Evolutionary conservation across 2,888 invertebrate genomes (phyloP).

Genomic region (Atrina japonica): DNA sequence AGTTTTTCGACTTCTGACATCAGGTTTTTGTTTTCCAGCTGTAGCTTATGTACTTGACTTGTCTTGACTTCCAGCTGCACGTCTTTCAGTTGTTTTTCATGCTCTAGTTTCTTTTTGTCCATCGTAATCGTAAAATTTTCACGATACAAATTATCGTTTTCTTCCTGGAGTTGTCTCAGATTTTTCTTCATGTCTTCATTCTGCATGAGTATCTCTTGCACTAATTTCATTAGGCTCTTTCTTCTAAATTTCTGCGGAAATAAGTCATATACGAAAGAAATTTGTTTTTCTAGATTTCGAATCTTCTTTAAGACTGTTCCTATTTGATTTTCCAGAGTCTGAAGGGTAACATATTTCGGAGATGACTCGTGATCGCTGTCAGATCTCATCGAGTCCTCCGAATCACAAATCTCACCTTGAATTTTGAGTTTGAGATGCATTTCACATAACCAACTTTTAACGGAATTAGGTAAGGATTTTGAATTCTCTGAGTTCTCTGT

Average conservation of each 20-base stretch:
- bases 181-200: slow-evolving; percentile 21
- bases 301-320: slow-evolving; percentile 10
- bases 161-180: slow-evolving; percentile 25
- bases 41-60: slow-evolving; percentile 48
- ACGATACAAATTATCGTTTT: slow-evolving; percentile 32
- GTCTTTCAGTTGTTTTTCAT: slow-evolving; percentile 33
- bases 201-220: slow-evolving; percentile 24
- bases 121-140: slow-evolving; percentile 37
- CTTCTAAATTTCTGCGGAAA: slow-evolving; percentile 24
- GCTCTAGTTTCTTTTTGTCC: slow-evolving; percentile 29
- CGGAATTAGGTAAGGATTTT: not conserved
- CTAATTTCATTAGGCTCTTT: slow-evolving; percentile 16
- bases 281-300: slow-evolving; percentile 25
- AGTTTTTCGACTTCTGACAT: slow-evolving; percentile 49
- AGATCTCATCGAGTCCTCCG: not conserved
- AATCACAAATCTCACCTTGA: not conserved
- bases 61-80: slow-evolving; percentile 46
- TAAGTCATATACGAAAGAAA: slow-evolving; percentile 26
- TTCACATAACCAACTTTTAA: slow-evolving; percentile 19
- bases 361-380: slow-evolving; percentile 7
- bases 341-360: slow-evolving; percentile 13
- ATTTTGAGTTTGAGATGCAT: slow-evolving; percentile 24
- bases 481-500: not conserved
- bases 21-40: slow-evolving; percentile 50
- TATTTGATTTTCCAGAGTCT: slow-evolving; percentile 20